Conservation (phyloP, 2,888 invertebrate species). For the Tetragonula carbonaria region DNA sequence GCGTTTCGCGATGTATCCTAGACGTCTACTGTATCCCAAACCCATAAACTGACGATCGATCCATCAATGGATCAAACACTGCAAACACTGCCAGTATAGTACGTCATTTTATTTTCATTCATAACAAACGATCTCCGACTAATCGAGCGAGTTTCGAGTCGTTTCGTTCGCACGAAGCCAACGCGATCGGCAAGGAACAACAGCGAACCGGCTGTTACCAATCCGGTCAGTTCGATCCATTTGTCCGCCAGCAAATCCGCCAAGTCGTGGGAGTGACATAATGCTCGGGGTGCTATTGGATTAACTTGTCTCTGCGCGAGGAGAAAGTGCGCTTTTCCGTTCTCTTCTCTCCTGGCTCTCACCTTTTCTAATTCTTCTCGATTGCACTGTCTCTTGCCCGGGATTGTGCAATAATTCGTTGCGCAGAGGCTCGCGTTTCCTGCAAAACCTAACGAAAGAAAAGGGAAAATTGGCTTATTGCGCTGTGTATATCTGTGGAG, state of each 20-base stretch:
- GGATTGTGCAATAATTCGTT: constrained; percentile 60
- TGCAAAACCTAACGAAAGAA: neutral
- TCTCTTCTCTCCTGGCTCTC: constrained; percentile 41
- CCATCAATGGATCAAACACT: neutral
- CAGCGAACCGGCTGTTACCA: neutral
- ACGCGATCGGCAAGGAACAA: neutral
- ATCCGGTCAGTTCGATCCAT: constrained; percentile 8
- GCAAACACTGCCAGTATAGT: neutral
- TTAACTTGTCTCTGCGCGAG: constrained; percentile 53
- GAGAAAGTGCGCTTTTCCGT: constrained; percentile 69
- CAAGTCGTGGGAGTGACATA: constrained; percentile 35
- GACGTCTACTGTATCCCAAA: neutral
- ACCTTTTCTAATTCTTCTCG: constrained; percentile 72
- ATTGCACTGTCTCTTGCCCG: constrained; percentile 43
- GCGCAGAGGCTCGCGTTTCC: constrained; percentile 33
- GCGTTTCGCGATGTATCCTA: too few species aligned
- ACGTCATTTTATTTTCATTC: neutral
- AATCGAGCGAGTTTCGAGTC: too few species aligned
- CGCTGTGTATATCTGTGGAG: too few species aligned
- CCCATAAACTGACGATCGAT: neutral
- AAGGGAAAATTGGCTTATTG: constrained; percentile 4
- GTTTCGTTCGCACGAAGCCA: neutral
- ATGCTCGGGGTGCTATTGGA: constrained; percentile 40
- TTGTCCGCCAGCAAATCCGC: constrained; percentile 18
- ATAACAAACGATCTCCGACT: neutral